A percentile compares a stretch with the other conserved stretches of the same genome.
Conservation (phyloP, 2,888 invertebrate species). For the Lithophane leautieri region DNA sequence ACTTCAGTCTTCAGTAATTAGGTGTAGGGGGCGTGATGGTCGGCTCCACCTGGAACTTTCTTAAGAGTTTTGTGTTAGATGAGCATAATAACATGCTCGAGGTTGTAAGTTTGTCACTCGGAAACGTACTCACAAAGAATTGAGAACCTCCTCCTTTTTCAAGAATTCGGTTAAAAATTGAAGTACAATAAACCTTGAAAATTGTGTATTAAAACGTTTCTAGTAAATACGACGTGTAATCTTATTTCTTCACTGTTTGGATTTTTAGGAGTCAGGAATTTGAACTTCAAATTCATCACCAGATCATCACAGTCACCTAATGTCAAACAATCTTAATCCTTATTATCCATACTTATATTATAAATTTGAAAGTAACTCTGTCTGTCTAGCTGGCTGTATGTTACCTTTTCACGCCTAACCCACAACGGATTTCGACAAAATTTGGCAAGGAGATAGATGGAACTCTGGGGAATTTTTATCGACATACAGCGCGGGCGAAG, state of each 20-base stretch:
- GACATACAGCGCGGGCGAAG: no score
- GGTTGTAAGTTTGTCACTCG: slow-evolving; percentile 7
- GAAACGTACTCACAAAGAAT: not conserved
- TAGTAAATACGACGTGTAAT: not conserved
- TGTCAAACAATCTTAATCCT: not conserved
- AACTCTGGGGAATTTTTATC: no score
- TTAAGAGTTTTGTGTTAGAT: slow-evolving; percentile 1
- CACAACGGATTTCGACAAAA: no score
- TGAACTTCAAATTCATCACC: not conserved
- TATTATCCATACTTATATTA: no score
- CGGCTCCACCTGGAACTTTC: slow-evolving; percentile 25
- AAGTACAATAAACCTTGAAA: not conserved
- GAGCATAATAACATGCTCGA: not conserved
- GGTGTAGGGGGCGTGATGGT: slow-evolving; percentile 11
- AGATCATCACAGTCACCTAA: not conserved
- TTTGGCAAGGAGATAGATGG: no score
- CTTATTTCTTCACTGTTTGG: not conserved
- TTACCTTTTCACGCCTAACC: no score
- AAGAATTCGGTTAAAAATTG: no score
- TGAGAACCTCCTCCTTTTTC: no score
- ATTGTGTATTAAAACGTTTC: not conserved
- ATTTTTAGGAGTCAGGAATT: not conserved
- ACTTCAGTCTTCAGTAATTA: slow-evolving; percentile 51
- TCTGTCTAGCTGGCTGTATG: no score
- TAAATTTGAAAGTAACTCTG: no score